Conservation (phyloP, 2,797 vertebrate species). For the Onychomys arenicola region DNA sequence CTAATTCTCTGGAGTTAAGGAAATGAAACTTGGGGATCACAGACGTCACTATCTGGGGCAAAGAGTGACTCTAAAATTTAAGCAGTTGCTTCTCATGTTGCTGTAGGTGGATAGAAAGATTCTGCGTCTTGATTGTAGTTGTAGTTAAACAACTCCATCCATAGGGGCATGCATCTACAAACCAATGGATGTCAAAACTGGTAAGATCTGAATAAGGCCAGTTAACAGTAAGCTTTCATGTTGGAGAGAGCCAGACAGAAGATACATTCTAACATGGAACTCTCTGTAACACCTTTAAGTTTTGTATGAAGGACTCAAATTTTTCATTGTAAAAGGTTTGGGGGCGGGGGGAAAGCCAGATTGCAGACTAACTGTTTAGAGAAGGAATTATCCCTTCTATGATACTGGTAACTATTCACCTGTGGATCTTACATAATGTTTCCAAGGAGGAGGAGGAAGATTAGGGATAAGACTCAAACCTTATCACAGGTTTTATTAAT, state of each 20-base stretch:
- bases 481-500: not conserved
- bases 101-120: not conserved
- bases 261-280: not conserved
- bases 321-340: not conserved
- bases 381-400: slow-evolving; percentile 2
- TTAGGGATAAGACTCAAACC: not conserved
- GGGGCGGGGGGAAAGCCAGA: not conserved
- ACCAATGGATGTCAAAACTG: not conserved
- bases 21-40: not conserved
- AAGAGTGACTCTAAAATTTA: not conserved
- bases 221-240: not conserved
- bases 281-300: not conserved
- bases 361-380: slow-evolving; percentile 9
- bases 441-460: not conserved
- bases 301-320: slow-evolving; percentile 24
- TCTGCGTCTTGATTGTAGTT: not conserved
- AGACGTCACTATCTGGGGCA: not conserved
- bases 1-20: not conserved
- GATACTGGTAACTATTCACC: not conserved
- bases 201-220: not conserved
- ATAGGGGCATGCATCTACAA: not conserved
- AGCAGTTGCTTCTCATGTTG: not conserved
- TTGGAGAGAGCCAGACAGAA: not conserved
- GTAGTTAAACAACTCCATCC: not conserved
- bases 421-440: not conserved